phyloP scores from a whole-genome alignment of 2,888 invertebrate genomes.

The Amiota communis region DNA sequence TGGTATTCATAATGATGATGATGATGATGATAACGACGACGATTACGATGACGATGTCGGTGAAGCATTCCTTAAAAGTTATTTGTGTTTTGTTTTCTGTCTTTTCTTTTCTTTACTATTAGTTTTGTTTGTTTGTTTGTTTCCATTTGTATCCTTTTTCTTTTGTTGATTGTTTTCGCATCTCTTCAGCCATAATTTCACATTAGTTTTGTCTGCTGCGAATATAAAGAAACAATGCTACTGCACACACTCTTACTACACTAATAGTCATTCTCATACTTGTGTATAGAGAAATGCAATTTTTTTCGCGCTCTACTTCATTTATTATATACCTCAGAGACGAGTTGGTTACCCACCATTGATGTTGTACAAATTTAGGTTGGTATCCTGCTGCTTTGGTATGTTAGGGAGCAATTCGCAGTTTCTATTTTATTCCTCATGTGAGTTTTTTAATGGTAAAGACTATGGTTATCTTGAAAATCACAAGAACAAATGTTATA shows the following conservation, averaged over 20 bases:
- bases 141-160: not conserved
- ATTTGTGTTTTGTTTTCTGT: not conserved
- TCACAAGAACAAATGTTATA: too few species aligned
- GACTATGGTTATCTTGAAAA: too few species aligned
- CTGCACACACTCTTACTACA: not conserved
- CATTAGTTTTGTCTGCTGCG: not conserved
- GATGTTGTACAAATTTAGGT: too few species aligned
- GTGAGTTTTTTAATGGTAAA: too few species aligned
- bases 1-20: too few species aligned
- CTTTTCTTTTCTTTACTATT: not conserved
- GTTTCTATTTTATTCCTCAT: too few species aligned
- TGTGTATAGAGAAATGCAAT: not conserved
- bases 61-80: not conserved
- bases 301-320: slow-evolving; percentile 69
- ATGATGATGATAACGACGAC: too few species aligned
- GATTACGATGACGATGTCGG: too few species aligned
- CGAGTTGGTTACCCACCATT: too few species aligned
- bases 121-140: not conserved
- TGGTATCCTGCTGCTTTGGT: too few species aligned
- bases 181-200: slow-evolving; percentile 3
- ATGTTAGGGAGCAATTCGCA: too few species aligned
- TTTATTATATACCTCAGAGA: slow-evolving; percentile 55
- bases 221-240: not conserved
- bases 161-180: slow-evolving; percentile 11
- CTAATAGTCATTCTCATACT: not conserved